A percentile compares a stretch with the other conserved stretches of the same genome.
Conservation (phyloP, 1,140 invertebrate species). For the Euura saliciscinereae region DNA sequence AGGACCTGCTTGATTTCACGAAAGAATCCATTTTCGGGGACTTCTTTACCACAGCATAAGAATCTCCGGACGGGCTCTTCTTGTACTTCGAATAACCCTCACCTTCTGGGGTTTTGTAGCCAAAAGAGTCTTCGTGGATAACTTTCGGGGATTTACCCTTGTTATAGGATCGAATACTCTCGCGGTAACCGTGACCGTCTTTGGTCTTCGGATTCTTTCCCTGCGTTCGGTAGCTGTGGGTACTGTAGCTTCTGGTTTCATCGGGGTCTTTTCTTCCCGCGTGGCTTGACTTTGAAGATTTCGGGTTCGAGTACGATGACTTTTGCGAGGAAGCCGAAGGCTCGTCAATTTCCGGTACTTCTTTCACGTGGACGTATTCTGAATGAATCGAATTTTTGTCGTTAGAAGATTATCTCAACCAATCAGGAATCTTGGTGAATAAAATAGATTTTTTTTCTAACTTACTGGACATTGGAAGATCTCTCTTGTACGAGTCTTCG, state of each 20-base stretch:
- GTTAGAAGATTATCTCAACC: not conserved
- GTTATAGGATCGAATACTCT: conserved; percentile 5
- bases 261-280: not conserved
- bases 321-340: conserved; percentile 8
- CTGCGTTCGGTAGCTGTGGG: not conserved
- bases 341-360: conserved; percentile 33
- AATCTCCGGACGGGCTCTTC: conserved; percentile 6
- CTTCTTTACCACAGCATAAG: conserved; percentile 20
- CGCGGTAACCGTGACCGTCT: conserved; percentile 27
- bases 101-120: conserved; percentile 33
- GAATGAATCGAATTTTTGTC: conserved; percentile 12
- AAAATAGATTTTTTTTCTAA: not conserved
- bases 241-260: conserved; percentile 16
- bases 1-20: conserved; percentile 24
- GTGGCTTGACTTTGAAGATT: not conserved
- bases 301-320: not conserved
- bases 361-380: conserved; percentile 33
- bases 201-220: conserved; percentile 5
- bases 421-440: not conserved
- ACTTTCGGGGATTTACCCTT: conserved; percentile 15
- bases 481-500: conserved; percentile 38
- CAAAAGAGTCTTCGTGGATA: conserved; percentile 31
- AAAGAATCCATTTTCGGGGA: conserved; percentile 22
- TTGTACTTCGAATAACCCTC: conserved; percentile 22
- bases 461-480: conserved; percentile 40